Percentiles rank a stretch among this genome's conserved stretches.
phyloP scores from a whole-genome alignment of 2,113 vertebrate species.

The Sturnus vulgaris region DNA sequence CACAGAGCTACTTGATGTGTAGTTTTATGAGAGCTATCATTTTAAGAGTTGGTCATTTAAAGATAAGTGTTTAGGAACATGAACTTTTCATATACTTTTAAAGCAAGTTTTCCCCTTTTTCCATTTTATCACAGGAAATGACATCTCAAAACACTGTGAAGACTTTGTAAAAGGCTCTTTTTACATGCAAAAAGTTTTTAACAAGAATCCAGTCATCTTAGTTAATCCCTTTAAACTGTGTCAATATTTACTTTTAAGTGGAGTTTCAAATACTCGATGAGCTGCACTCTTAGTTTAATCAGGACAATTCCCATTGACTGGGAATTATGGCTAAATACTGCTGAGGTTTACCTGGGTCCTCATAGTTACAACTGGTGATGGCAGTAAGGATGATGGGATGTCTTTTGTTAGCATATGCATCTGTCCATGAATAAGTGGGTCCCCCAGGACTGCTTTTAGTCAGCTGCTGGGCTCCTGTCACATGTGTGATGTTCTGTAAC shows the following conservation, averaged over 20 bases:
- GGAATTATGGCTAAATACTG: background rate
- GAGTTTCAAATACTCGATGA: background rate
- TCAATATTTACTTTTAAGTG: constrained; percentile 42
- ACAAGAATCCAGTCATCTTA: constrained; percentile 1
- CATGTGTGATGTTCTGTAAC: background rate
- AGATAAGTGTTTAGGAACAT: background rate
- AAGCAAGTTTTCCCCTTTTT: background rate
- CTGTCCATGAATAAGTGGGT: background rate
- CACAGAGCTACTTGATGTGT: background rate
- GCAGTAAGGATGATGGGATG: background rate
- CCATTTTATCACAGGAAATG: constrained; percentile 21
- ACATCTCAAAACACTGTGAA: background rate
- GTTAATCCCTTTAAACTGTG: constrained; percentile 30
- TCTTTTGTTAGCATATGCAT: background rate
- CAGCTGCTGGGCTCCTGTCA: background rate
- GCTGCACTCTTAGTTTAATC: background rate
- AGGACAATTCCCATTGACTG: background rate
- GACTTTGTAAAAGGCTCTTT: background rate
- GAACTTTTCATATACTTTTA: background rate
- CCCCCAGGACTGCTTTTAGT: background rate
- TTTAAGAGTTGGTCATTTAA: constrained; percentile 2
- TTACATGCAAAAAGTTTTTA: constrained; percentile 7
- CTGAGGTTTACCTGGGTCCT: background rate
- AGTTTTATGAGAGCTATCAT: background rate
- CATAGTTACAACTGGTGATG: background rate